Percentiles rank a stretch among this genome's conserved stretches.
These are phyloP conservation scores for Lottia scabra DNA, from an alignment of 2,888 invertebrate genomes.

Conservation along the genomic window DNA sequence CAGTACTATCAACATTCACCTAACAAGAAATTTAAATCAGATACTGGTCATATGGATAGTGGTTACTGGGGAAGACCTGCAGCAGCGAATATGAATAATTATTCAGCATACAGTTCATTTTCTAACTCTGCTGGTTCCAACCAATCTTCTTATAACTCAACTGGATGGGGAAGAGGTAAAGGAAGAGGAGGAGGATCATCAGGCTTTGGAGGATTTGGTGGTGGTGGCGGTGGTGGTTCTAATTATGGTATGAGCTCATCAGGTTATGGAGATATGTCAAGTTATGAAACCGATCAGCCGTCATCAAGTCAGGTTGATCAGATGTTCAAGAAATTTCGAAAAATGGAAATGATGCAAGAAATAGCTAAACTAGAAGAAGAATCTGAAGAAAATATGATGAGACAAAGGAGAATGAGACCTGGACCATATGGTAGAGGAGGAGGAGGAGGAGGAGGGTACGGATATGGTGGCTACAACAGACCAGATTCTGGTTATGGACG, in stretches of 20 bases:
- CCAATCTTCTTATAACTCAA: no score
- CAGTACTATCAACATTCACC: no score
- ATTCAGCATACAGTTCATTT: no score
- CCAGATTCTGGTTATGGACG: background rate
- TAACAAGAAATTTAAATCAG: no score
- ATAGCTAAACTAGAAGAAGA: background rate
- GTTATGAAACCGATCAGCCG: background rate
- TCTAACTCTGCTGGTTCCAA: no score
- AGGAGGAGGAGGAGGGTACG: background rate
- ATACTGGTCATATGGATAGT: no score
- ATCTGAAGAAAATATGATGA: background rate
- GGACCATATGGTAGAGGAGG: background rate
- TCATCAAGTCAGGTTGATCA: background rate
- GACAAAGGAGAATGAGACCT: background rate
- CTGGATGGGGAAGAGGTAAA: no score
- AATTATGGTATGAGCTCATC: background rate
- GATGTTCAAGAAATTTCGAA: background rate
- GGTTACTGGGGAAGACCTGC: no score
- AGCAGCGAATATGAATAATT: no score
- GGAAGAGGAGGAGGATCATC: background rate
- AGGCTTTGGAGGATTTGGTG: background rate
- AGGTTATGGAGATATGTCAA: background rate
- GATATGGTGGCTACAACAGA: background rate
- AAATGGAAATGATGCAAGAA: constrained; percentile 7
- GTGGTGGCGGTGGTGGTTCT: background rate